These are phyloP conservation scores for Myioborus miniatus DNA, from an alignment of 2,797 vertebrate genomes.

Conservation along the genomic window DNA sequence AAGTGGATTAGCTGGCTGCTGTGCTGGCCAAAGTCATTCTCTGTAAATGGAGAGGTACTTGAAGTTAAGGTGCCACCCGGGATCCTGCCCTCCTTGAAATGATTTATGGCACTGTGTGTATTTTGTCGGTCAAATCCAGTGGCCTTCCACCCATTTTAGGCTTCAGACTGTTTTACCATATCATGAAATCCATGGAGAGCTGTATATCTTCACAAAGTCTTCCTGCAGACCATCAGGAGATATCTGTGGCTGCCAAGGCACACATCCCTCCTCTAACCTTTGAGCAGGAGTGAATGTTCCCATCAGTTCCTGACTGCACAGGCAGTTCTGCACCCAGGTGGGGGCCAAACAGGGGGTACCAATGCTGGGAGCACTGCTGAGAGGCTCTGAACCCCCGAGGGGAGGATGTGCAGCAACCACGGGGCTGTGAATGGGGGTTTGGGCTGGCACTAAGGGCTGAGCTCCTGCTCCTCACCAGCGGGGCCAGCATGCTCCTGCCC, in stretches of 20 bases:
- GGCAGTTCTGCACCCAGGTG: neutral
- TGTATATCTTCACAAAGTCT: neutral
- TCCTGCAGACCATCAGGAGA: neutral
- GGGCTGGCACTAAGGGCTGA: neutral
- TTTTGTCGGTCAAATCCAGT: constrained; percentile 55
- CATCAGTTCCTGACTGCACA: rapidly evolving
- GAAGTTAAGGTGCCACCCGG: constrained; percentile 50
- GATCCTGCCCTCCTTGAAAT: constrained; percentile 45
- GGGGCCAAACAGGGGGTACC: neutral
- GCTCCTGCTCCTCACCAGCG: neutral
- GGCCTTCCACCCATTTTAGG: constrained; percentile 38
- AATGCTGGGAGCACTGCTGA: neutral
- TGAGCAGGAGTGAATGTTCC: neutral
- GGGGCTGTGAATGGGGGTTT: rapidly evolving
- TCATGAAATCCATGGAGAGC: constrained; percentile 42
- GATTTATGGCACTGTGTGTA: constrained; percentile 40
- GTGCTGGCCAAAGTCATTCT: constrained; percentile 59
- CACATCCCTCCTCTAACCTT: neutral
- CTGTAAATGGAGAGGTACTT: constrained; percentile 60
- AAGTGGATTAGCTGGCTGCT: constrained; percentile 49
- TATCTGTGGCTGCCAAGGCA: neutral
- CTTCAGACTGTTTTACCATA: constrained; percentile 56
- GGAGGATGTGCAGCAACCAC: neutral
- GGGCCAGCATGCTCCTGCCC: neutral
- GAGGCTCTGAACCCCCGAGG: neutral